Conservation (phyloP, 2,797 vertebrate species). For the Sciaenops ocellatus region DNA sequence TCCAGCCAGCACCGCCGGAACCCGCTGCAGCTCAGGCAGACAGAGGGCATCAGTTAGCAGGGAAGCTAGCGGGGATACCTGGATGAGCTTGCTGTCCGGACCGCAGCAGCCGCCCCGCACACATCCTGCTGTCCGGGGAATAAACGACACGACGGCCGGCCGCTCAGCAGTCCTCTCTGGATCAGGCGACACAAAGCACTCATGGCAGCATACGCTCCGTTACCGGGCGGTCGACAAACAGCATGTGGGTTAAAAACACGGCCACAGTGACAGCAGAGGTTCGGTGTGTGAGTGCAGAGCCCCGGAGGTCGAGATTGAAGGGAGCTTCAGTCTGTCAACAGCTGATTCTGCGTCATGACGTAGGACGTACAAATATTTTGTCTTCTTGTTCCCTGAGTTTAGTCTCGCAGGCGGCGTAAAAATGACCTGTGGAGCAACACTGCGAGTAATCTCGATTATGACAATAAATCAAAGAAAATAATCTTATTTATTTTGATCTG, state of each 20-base stretch:
- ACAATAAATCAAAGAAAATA: no score
- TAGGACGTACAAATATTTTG: not conserved
- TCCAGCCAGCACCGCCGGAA: not conserved
- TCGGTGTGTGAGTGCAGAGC: not conserved
- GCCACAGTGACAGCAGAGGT: slow-evolving; percentile 10
- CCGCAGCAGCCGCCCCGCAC: slow-evolving; percentile 30
- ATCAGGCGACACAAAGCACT: slow-evolving; percentile 77
- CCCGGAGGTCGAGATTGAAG: slow-evolving; percentile 46
- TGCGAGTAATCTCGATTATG: not conserved
- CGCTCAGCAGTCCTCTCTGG: slow-evolving; percentile 65
- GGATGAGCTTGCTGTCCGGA: slow-evolving; percentile 73
- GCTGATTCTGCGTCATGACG: slow-evolving; percentile 77
- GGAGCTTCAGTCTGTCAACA: slow-evolving; percentile 45
- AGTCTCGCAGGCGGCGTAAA: slow-evolving; percentile 28
- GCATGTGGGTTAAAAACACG: slow-evolving; percentile 54
- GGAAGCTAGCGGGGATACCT: slow-evolving; percentile 75
- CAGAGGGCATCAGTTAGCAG: slow-evolving; percentile 64
- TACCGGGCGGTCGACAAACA: slow-evolving; percentile 34
- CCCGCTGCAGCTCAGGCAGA: not conserved
- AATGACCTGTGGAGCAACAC: not conserved
- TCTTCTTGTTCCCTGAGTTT: accelerated
- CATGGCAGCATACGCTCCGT: slow-evolving; percentile 73
- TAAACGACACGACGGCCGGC: slow-evolving; percentile 55
- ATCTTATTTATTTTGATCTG: no score
- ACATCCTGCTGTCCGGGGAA: slow-evolving; percentile 56